A percentile compares a stretch with the other conserved stretches of the same genome.
These are phyloP conservation scores for Syrista parreyssii DNA, from an alignment of 2,888 invertebrate genomes.

Conservation along the genomic window DNA sequence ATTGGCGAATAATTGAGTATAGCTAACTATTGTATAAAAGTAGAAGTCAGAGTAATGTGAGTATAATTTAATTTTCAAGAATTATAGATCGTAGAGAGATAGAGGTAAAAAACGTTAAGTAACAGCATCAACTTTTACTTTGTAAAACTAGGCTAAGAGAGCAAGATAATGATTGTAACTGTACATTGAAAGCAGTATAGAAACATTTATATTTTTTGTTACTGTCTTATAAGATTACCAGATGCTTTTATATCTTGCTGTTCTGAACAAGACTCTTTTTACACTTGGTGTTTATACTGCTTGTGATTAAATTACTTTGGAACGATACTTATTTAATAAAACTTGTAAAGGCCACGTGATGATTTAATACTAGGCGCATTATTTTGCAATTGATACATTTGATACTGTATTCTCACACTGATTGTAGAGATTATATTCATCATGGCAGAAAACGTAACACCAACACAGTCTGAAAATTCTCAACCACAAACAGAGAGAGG, in stretches of 20 bases:
- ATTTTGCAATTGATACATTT: background rate
- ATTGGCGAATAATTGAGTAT: background rate
- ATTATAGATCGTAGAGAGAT: background rate
- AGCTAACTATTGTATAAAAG: background rate
- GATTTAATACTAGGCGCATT: background rate
- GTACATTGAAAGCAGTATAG: background rate
- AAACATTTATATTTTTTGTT: background rate
- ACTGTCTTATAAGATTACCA: background rate
- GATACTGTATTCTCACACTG: background rate
- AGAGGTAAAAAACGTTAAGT: background rate
- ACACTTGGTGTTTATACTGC: background rate
- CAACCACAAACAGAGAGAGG: conserved; percentile 66
- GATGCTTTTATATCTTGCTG: background rate
- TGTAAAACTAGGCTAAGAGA: background rate
- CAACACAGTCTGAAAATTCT: conserved; percentile 7
- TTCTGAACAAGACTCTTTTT: background rate
- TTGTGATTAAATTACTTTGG: background rate
- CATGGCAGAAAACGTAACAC: conserved; percentile 47
- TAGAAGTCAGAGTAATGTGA: background rate
- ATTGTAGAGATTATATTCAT: conserved; percentile 20
- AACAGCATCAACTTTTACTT: background rate
- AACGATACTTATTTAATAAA: background rate
- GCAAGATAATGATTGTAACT: background rate
- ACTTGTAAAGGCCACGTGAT: background rate
- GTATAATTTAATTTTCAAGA: background rate